phyloP scores from a whole-genome alignment of 2,888 invertebrate species.

The Criorhina ranunculi region DNA sequence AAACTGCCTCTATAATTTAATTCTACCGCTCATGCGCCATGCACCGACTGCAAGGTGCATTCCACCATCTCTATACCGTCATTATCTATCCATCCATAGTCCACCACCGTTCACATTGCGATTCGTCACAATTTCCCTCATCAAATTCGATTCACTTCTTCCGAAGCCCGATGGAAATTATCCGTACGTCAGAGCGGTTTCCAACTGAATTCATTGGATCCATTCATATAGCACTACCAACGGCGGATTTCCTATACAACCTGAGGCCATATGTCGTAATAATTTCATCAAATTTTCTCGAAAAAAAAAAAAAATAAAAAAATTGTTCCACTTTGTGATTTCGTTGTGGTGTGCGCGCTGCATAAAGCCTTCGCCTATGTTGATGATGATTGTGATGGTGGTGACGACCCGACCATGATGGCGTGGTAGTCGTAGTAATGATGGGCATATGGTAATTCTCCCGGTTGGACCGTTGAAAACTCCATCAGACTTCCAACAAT shows the following conservation, averaged over 20 bases:
- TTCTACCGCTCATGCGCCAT: conserved; percentile 64
- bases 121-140: conserved; percentile 74
- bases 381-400: conserved; percentile 26
- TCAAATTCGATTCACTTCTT: conserved; percentile 73
- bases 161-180: conserved; percentile 62
- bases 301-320: conserved; percentile 48
- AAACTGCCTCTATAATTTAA: conserved; percentile 70
- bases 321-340: conserved; percentile 69
- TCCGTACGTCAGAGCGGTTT: neutral
- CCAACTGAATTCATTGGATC: conserved; percentile 8
- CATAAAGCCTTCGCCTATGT: neutral
- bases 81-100: conserved; percentile 7
- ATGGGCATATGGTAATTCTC: conserved; percentile 71
- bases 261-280: conserved; percentile 74
- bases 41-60: conserved; percentile 56
- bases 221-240: conserved; percentile 28
- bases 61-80: conserved; percentile 33
- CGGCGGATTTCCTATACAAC: conserved; percentile 63
- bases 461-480: conserved; percentile 35
- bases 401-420: conserved; percentile 35
- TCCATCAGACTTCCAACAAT: conserved; percentile 3
- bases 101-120: conserved; percentile 33
- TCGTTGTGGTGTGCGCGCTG: conserved; percentile 40
- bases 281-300: conserved; percentile 68
- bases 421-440: conserved; percentile 46